Percentiles rank a stretch among this genome's conserved stretches.
These are phyloP conservation scores for Meiosimyza platycephala DNA, from an alignment of 2,888 invertebrate genomes.

Conservation along the genomic window DNA sequence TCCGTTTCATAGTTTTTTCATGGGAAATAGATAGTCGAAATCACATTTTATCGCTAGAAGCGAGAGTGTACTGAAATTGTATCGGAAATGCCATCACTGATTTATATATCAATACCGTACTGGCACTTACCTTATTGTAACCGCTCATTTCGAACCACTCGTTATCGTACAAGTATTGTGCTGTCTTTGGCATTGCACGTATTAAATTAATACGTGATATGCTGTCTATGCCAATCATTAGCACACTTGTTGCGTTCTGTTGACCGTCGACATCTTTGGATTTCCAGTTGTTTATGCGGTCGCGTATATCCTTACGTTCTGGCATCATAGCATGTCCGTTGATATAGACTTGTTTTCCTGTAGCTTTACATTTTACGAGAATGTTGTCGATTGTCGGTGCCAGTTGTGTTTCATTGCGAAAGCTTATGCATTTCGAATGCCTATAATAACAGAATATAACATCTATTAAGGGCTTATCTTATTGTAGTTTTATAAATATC, in stretches of 20 bases:
- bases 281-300: slow-evolving; percentile 63
- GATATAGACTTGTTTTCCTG: slow-evolving; percentile 58
- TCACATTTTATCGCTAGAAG: no score
- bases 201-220: slow-evolving; percentile 83
- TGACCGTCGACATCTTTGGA: slow-evolving; percentile 34
- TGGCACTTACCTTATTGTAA: slow-evolving; percentile 73
- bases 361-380: slow-evolving; percentile 69
- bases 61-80: no score
- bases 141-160: slow-evolving; percentile 80
- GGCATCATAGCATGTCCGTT: slow-evolving; percentile 71
- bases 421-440: slow-evolving; percentile 66
- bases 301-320: slow-evolving; percentile 68
- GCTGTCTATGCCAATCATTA: slow-evolving; percentile 87
- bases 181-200: slow-evolving; percentile 80
- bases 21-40: no score
- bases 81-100: no score
- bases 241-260: slow-evolving; percentile 70
- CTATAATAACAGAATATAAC: slow-evolving; percentile 35
- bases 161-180: slow-evolving; percentile 74
- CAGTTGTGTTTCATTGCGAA: slow-evolving; percentile 64
- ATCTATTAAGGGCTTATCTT: not conserved
- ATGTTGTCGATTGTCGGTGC: slow-evolving; percentile 67
- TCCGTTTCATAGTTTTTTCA: no score
- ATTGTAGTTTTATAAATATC: no score
- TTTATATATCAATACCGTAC: no score